phyloP scores from a whole-genome alignment of 2,888 invertebrate genomes.

The Drosophila borealis region DNA sequence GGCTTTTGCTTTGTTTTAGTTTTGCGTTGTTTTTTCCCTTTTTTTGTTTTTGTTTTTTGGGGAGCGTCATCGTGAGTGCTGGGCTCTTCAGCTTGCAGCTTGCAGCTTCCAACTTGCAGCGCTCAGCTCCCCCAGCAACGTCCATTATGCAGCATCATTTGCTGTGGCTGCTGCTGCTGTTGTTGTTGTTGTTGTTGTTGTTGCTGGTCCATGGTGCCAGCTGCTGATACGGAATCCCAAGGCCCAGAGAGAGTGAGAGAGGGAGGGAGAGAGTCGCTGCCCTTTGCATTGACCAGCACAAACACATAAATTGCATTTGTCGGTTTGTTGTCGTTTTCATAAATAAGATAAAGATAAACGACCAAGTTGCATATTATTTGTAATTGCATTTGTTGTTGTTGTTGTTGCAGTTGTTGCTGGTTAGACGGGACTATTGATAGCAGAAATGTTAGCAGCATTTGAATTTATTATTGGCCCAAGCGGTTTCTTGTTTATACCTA shows the following conservation, averaged over 20 bases:
- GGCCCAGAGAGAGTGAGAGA: constrained; percentile 11
- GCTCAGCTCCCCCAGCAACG: constrained; percentile 44
- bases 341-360: constrained; percentile 83
- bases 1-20: constrained; percentile 55
- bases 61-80: constrained; percentile 65
- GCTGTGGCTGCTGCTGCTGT: constrained; percentile 44
- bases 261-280: constrained; percentile 42
- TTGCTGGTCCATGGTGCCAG: constrained; percentile 41
- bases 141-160: constrained; percentile 79
- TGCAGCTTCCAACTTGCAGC: constrained; percentile 43
- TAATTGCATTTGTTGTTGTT: constrained; percentile 81
- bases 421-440: constrained; percentile 69
- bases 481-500: constrained; percentile 66
- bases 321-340: constrained; percentile 84
- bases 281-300: constrained; percentile 73
- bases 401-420: constrained; percentile 37
- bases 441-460: constrained; percentile 74
- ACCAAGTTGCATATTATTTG: constrained; percentile 84
- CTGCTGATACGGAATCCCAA: constrained; percentile 62
- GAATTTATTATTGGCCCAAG: constrained; percentile 73
- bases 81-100: constrained; percentile 58
- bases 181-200: constrained; percentile 24
- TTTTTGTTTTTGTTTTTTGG: constrained; percentile 50
- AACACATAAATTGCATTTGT: constrained; percentile 84
- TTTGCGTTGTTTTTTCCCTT: constrained; percentile 30